Conservation (phyloP, 1,140 invertebrate genomes). For the Antheraea pernyi region DNA sequence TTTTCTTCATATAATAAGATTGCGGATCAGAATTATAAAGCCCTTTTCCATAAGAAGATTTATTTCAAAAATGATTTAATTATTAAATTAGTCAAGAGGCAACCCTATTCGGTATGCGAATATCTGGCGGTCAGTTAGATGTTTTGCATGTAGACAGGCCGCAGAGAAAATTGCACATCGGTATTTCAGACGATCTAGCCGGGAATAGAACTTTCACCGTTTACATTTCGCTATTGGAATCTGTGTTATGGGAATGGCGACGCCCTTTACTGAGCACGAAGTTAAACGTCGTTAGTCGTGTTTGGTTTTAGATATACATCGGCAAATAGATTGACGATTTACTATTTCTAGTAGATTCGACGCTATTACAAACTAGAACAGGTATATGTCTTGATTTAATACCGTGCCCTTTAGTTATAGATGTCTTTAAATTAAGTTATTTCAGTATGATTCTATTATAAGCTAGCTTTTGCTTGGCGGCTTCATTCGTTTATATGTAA, state of each 20-base stretch:
- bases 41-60: too few relatives aligned
- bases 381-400: not conserved
- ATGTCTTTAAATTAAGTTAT: too few relatives aligned
- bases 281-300: constrained; percentile 20
- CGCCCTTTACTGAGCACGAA: constrained; percentile 41
- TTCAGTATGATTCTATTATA: too few relatives aligned
- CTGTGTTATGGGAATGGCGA: constrained; percentile 62
- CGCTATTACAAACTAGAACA: not conserved
- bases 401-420: too few relatives aligned
- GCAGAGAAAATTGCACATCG: constrained; percentile 55
- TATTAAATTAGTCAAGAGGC: constrained; percentile 6
- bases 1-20: too few relatives aligned
- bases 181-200: constrained; percentile 66
- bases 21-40: too few relatives aligned
- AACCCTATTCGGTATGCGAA: not conserved
- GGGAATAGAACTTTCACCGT: constrained; percentile 66
- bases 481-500: too few relatives aligned
- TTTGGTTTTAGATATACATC: constrained; percentile 16
- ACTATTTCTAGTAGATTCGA: not conserved
- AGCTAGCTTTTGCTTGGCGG: too few relatives aligned
- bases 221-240: constrained; percentile 66
- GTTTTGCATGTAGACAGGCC: constrained; percentile 45
- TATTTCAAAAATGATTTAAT: not conserved
- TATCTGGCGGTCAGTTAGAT: constrained; percentile 29
- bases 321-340: not conserved